Base-by-base conservation (phyloP, 1,140 invertebrate species). In the Zaprionus tsacasi region DNA sequence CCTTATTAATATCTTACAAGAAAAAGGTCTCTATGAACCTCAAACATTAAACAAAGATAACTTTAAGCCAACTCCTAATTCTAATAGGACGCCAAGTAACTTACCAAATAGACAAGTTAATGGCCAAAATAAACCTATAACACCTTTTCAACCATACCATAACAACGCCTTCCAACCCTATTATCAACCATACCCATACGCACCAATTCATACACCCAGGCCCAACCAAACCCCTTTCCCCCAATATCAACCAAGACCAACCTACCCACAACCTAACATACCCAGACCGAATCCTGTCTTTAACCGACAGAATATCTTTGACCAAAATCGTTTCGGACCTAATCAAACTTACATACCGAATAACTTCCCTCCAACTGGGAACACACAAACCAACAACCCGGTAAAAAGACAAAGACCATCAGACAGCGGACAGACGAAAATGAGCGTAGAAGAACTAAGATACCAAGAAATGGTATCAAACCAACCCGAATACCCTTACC, bases 361-460 rank as follows among this genome's bases (percentile, higher is more conserved):
- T 38, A 38, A 38, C 36, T 38, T 38, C 36, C 36, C 2, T 0
- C 12, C 36, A 0, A 38, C 36, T 38, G 36, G 48, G 25, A 52
- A 27, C 12, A 6, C n/a, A 52, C n/a, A 17, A 13, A 36, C 33
- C n/a, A 30, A 30, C 27, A 3, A 30, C 27, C 27, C 27, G 1
- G 6, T 30, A 30, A 30, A 30, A 30, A 30, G 27, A 4, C 27
- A 30, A 3, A 30, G 27, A 2, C 27, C 27, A 30, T 30, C 54
- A 1, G 54, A 56, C 55, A 58, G 56, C 13, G 56, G 56, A 61
- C 59, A 48, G 6, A 40, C 56, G 5, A 27, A 58, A 25, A 58
- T 58, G 56, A 58, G 56, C 25, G 0, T n/a, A 11, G 56, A 58
- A 21, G 56, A 58, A 6, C 4, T 40, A 40, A 58, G 36, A 13